Conservation (phyloP, 92 coral and sea anemone species). For the Pocillopora grandis region DNA sequence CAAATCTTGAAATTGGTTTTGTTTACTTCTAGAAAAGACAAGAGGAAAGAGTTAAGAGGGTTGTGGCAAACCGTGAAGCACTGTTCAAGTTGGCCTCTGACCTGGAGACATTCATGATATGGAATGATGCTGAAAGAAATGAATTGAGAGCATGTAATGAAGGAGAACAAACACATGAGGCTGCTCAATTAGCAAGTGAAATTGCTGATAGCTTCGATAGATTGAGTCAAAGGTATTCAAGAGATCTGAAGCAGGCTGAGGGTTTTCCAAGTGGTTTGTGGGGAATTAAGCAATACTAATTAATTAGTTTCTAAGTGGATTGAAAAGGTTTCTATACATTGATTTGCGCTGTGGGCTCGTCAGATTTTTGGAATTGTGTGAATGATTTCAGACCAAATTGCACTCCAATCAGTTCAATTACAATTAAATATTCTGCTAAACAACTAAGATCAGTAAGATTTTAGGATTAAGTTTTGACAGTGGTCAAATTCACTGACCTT, state of each 20-base stretch:
- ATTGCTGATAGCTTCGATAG: constrained; percentile 91
- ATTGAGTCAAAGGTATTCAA: constrained; percentile 67
- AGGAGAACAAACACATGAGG: constrained; percentile 46
- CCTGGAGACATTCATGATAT: constrained; percentile 68
- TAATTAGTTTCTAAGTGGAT: neutral
- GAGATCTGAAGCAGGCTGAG: constrained; percentile 82
- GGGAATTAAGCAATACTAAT: neutral
- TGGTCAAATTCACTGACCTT: constrained; percentile 16
- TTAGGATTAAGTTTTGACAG: constrained; percentile 30
- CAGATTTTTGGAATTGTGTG: neutral
- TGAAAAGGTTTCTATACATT: neutral
- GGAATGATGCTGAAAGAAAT: constrained; percentile 43
- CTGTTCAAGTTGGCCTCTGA: constrained; percentile 70
- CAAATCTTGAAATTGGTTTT: neutral
- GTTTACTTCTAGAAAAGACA: constrained; percentile 53
- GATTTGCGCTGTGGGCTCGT: neutral
- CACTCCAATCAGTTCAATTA: neutral
- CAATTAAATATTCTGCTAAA: neutral
- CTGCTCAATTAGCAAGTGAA: constrained; percentile 73
- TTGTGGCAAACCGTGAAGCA: constrained; percentile 80
- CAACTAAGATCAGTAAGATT: constrained; percentile 38
- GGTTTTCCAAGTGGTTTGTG: constrained; percentile 43
- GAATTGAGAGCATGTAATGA: constrained; percentile 13
- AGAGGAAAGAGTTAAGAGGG: constrained; percentile 67
- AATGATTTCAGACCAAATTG: neutral